Conservation (phyloP, 1,140 invertebrate species). For the Pseudobourletiella spinata region DNA sequence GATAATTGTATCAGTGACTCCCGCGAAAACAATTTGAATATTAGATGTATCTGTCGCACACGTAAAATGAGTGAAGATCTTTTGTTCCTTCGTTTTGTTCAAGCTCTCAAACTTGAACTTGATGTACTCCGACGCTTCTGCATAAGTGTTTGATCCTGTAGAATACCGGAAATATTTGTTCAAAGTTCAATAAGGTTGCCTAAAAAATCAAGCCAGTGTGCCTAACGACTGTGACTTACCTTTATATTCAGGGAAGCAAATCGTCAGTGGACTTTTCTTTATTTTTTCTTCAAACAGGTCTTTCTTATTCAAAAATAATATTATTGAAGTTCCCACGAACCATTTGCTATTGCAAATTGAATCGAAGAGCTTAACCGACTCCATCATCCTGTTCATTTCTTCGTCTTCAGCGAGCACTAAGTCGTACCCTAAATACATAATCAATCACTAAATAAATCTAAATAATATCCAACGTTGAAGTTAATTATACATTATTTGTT, state of each 20-base stretch:
- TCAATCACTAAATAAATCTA: not conserved
- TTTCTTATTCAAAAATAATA: conserved; percentile 93
- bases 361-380: conserved; percentile 91
- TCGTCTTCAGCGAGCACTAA: conserved; percentile 60
- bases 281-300: conserved; percentile 94
- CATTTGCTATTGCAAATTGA: conserved; percentile 97
- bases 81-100: conserved; percentile 78
- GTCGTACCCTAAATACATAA: conserved; percentile 54
- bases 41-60: conserved; percentile 87
- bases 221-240: conserved; percentile 47
- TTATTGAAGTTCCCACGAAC: conserved; percentile 97
- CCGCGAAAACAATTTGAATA: conserved; percentile 86
- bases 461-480: not conserved
- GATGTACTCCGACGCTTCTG: conserved; percentile 78
- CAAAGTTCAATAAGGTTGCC: not conserved
- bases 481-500: not conserved
- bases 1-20: conserved; percentile 85
- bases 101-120: conserved; percentile 80
- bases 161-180: conserved; percentile 22
- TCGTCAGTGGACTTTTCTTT: conserved; percentile 76
- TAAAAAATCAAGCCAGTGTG: not conserved
- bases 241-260: conserved; percentile 90
- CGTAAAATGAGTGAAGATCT: conserved; percentile 86
- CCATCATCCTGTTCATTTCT: conserved; percentile 74
- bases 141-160: conserved; percentile 70